Conservation (phyloP, 2,113 vertebrate genomes). For the Xyrauchen texanus region DNA sequence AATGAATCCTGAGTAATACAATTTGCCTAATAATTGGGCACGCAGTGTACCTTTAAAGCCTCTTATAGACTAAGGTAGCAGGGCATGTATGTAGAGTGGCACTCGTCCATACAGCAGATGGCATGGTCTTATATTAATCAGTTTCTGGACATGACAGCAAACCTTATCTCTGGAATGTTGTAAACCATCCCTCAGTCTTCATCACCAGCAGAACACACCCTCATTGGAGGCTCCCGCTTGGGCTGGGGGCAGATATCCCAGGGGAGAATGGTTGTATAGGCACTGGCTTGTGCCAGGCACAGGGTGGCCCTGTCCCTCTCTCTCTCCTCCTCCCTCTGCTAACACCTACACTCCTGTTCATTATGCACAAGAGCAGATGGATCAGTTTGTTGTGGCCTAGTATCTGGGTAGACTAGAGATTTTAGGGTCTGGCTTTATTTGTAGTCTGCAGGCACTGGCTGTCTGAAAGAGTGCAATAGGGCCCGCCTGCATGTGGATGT, state of each 20-base stretch:
- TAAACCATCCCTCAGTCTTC: constrained; percentile 21
- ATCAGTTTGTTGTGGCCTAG: constrained; percentile 56
- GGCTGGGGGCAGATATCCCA: constrained; percentile 45
- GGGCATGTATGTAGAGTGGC: constrained; percentile 1
- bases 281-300: constrained; percentile 68
- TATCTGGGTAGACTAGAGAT: constrained; percentile 67
- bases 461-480: constrained; percentile 45
- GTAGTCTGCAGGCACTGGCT: constrained; percentile 32
- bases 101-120: constrained; percentile 38
- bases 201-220: constrained; percentile 1
- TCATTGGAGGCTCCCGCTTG: too few relatives aligned
- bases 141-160: constrained; percentile 32
- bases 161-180: constrained; percentile 32
- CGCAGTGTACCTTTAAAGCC: constrained; percentile 47
- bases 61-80: constrained; percentile 31
- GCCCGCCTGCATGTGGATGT: constrained; percentile 32
- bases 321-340: constrained; percentile 4
- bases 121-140: neutral
- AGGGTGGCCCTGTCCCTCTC: constrained; percentile 9
- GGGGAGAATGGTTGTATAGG: constrained; percentile 65
- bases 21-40: too few relatives aligned
- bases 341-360: constrained; percentile 49
- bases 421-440: constrained; percentile 38
- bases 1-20: too few relatives aligned
- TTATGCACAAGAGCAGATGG: constrained; percentile 72